Evolutionary conservation across 2,888 invertebrate genomes (phyloP), one percentile per base, ranked within the genome.

Genomic region (Heteromurus nitidus): DNA sequence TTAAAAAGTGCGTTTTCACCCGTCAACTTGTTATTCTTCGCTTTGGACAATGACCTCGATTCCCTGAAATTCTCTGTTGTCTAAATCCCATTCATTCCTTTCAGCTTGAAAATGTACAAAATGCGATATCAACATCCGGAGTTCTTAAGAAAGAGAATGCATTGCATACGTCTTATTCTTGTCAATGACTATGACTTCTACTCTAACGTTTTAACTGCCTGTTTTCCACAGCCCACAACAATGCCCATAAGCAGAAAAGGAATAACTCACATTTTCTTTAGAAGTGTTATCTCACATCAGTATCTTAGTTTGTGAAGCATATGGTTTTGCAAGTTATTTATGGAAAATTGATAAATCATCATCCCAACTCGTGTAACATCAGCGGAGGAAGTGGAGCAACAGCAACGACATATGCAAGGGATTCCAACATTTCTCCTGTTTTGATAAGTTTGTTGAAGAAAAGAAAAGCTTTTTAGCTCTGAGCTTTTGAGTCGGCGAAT

Each of bases 291-390:
- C 26, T 26, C 3, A 26, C 26, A 18, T 55, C 26, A 26, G 26
- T 55, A 55, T 55, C 55, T 26, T n/a, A n/a, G n/a, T n/a, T n/a
- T 11, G 26, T 13, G 60, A n/a, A 30, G 30, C 60, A 60, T 60
- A 60, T 60, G 60, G 60, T 7, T 30, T 18, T 50, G 5, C 5
- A 20, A 60, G 31, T 31, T 60, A 60, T 60, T 60, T 60, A 60
- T 28, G 60, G 60, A 60, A 60, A 60, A 30, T 30, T 30, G 60
- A 60, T 60, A 60, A 60, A 60, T 60, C 60, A 60, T 60, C 60
- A 60, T 60, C 60, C 30, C 28, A 60, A 26, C 7, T 22, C 2
- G 16, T 65, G 2, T 42, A 42, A n/a, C n/a, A 24, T 44, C 47
- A 22, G 44, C 9, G 20, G 65, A 36, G 42, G 65, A 65, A 65